These are phyloP conservation scores for Microtus californicus DNA, from an alignment of 2,797 vertebrate genomes.

Conservation along the genomic window DNA sequence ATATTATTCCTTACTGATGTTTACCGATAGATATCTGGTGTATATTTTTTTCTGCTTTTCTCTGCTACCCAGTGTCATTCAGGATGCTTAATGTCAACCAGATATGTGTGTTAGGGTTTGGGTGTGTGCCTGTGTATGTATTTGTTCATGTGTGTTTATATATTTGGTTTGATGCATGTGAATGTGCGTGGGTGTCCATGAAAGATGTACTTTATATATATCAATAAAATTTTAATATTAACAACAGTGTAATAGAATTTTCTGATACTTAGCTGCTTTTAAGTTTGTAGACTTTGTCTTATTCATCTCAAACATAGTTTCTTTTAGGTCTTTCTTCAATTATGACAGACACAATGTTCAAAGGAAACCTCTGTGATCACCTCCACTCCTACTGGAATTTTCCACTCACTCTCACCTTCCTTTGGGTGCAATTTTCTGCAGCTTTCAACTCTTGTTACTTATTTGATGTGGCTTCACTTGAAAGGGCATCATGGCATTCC, in stretches of 20 bases:
- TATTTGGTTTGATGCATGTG: not conserved
- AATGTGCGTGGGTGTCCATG: not conserved
- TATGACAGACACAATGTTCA: not conserved
- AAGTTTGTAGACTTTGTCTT: not conserved
- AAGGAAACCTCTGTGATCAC: not conserved
- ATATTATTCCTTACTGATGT: not conserved
- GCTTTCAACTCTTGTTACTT: not conserved
- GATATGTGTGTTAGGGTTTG: not conserved
- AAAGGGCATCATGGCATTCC: not conserved
- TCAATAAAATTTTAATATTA: not conserved
- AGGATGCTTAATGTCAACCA: not conserved
- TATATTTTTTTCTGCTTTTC: not conserved
- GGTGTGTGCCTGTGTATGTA: not conserved
- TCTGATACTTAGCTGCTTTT: not conserved
- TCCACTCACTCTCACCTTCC: conserved; percentile 20
- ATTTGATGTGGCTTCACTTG: not conserved
- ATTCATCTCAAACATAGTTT: not conserved
- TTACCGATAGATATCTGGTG: too few relatives aligned
- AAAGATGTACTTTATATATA: too few relatives aligned
- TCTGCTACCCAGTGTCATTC: not conserved
- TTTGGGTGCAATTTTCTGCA: conserved; percentile 39
- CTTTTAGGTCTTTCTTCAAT: not conserved
- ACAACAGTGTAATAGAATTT: not conserved
- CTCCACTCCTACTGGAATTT: not conserved
- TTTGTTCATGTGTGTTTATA: not conserved